Evolutionary conservation across 2,113 vertebrate genomes (phyloP), one percentile per base, ranked within the genome.

Genomic region (Chamaea fasciata): DNA sequence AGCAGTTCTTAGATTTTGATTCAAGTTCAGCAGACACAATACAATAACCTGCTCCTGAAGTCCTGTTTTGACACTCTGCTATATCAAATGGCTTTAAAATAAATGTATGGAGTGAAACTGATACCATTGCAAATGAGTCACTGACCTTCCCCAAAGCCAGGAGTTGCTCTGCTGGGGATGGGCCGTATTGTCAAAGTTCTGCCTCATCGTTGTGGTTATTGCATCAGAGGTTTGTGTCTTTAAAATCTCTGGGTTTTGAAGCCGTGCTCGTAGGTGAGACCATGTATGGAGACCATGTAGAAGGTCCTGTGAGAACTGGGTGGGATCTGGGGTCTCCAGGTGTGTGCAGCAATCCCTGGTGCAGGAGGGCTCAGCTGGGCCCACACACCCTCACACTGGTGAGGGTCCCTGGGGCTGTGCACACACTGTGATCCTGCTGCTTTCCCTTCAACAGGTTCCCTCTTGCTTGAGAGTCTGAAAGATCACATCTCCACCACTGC

Each of bases 391-490:
- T 46, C 23, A 16, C 4, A 6, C 67, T 46, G n/a, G n/a, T n/a
- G 53, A 42, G 50, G 30, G 19, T 30, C 21, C 67, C 53, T 44
- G 44, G 15, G 69, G 49, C 80, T 69, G 53, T 71, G 15, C 73
- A 15, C 75, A 20, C 73, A 7, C 8, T 46, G 53, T 78, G 49
- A 59, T 39, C n/a, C 78, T 89, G 30, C 77, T 81, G 15, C 30
- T 53, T 87, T 62, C 42, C 76, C 55, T 78, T 77, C 20, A 23
- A 42, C 92, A 99, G 99, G 99, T 93, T 99, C 99, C 4, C 98
- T 99, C 57, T 97, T 99, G 98, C 98, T 99, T 81, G 99, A 99
- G 97, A 99, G 99, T 97, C 96, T 99, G 92, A 99, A 99, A 98
- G 99, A 99, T 97, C 99, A 99, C 95, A 99, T 99, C 95, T 99